Evolutionary conservation across 2,797 vertebrate genomes (phyloP).

Genomic region (Mareca strepera): DNA sequence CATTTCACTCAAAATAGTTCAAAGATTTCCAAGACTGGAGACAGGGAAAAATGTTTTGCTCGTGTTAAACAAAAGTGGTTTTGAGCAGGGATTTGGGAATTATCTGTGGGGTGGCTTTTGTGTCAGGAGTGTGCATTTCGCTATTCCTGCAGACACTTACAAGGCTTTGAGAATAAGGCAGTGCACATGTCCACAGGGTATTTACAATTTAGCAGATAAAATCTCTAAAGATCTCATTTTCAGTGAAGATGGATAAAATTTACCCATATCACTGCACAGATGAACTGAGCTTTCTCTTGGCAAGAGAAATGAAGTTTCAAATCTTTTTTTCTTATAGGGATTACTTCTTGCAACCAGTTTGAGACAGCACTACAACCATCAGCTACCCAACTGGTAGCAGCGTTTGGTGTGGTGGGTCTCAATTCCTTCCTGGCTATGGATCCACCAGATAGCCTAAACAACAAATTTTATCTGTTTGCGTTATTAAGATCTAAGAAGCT

Average conservation of each 20-base stretch:
- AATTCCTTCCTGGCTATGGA: background rate
- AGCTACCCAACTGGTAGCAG: background rate
- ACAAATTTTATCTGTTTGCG: background rate
- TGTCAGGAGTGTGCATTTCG: background rate
- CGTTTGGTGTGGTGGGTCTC: background rate
- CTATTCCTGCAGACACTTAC: background rate
- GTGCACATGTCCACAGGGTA: background rate
- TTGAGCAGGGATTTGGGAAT: slow-evolving; percentile 2
- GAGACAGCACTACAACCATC: background rate
- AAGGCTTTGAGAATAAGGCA: background rate
- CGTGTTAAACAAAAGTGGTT: background rate
- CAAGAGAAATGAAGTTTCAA: background rate
- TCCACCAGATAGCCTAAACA: background rate
- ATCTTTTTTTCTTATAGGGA: background rate
- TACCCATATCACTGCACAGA: background rate
- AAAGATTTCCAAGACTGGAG: background rate
- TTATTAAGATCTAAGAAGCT: background rate
- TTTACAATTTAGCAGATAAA: slow-evolving; percentile 11
- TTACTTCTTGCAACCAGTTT: background rate
- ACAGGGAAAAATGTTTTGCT: background rate
- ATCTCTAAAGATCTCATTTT: slow-evolving; percentile 4
- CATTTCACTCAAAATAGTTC: background rate
- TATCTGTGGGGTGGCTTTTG: background rate
- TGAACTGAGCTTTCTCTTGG: slow-evolving; percentile 8
- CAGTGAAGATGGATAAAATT: background rate